Conservation (phyloP, 2,113 vertebrate species). For the Falcunculus frontatus region DNA sequence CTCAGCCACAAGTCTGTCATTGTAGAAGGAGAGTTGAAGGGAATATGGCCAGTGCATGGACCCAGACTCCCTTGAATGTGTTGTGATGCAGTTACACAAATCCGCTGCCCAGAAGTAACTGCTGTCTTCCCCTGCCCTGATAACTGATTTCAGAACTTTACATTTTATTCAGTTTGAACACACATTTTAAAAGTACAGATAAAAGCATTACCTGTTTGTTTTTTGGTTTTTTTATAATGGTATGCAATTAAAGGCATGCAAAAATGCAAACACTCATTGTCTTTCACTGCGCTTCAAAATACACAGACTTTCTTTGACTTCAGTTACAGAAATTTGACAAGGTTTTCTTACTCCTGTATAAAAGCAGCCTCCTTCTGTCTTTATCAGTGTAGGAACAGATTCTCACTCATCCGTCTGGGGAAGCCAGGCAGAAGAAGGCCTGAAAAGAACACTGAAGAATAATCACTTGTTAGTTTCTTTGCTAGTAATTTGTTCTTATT, state of each 20-base stretch:
- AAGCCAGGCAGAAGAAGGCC: background rate
- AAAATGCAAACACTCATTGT: background rate
- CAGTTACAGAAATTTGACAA: background rate
- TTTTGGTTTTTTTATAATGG: too few species aligned
- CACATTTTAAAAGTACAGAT: background rate
- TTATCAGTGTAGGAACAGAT: background rate
- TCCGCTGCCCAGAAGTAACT: background rate
- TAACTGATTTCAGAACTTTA: background rate
- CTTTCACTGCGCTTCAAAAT: background rate
- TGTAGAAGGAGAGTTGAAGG: background rate
- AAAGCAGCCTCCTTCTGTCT: background rate
- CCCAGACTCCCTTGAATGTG: fast-evolving
- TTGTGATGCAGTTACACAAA: background rate
- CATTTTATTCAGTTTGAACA: background rate
- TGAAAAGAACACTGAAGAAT: background rate
- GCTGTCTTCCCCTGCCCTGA: background rate
- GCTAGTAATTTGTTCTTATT: background rate
- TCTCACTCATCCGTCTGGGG: background rate
- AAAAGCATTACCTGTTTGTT: background rate
- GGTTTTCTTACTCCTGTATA: background rate
- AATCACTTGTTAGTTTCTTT: background rate
- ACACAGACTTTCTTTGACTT: background rate
- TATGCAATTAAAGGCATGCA: background rate
- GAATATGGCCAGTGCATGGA: background rate
- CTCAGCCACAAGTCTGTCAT: background rate